Base-by-base conservation (phyloP, 2,797 vertebrate genomes). In the Tarsius wallacei region DNA sequence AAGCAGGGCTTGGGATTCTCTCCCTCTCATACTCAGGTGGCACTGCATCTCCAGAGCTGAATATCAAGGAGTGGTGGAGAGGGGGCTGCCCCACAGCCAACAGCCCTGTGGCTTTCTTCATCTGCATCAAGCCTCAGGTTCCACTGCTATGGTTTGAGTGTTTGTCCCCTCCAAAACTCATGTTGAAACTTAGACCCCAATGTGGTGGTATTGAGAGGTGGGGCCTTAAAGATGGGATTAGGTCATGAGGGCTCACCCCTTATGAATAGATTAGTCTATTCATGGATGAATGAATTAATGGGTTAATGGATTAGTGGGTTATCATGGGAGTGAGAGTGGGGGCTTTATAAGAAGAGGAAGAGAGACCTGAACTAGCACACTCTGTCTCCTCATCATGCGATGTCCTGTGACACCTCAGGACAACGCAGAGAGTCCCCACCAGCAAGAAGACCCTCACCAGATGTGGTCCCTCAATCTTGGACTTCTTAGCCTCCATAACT, bases 61-160 rank as follows among this genome's bases (percentile, higher is more conserved):
- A 51, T 26, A 5, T 42, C 26, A 8, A 49, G 15, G 24, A 70
- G 5, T 31, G 0, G 13, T 70, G 28, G 24, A n/a, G 22, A 57
- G 22, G 26, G 3, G 22, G 42, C 26, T 59, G 15, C 42, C 64
- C 31, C 5, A 2, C 1, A 24, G 51, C 24, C 47, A 59, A 8
- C 0, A 33, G 31, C 0, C 1, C 0, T 0, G 1, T 0, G 1
- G 53, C 24, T 8, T 15, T 31, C 33, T 24, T 3, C 59, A 31
- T 55, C 36, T 21, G 28, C 2, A 5, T 19, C 4, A 74, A n/a
- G 71, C 3, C 51, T 80, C 26, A 17, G 26, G 53, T 4, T 21
- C n/a, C 21, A 26, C n/a, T 10, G 21, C n/a, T 26, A 26, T 24
- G 77, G n/a, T 57, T 36, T 80, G 53, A 80, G 24, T 10, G n/a